Conservation (phyloP, 2,888 invertebrate genomes). For the Pyrocoelia pectoralis region DNA sequence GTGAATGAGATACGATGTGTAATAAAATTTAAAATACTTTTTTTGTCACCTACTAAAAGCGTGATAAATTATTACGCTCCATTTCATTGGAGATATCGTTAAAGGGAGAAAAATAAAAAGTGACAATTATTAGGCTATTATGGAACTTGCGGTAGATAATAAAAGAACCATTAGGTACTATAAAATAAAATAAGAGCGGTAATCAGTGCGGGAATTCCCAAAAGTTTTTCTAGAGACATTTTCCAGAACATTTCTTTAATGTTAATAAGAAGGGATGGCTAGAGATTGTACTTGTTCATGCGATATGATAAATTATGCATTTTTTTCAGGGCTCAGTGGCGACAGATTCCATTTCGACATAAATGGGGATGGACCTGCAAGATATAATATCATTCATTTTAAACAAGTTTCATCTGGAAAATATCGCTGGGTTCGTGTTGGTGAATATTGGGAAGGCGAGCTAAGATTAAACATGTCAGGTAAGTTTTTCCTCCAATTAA, state of each 20-base stretch:
- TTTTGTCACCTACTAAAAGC: conserved; percentile 1
- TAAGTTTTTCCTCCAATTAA: conserved; percentile 58
- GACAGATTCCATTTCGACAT: conserved; percentile 90
- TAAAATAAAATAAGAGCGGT: neutral
- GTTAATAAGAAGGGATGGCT: no score
- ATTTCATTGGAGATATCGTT: neutral
- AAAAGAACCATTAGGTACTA: neutral
- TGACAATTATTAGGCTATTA: neutral
- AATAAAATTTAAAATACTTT: neutral
- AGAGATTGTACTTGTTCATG: no score
- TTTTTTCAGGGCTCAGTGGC: conserved; percentile 79
- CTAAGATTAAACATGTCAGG: conserved; percentile 81
- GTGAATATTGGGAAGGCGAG: conserved; percentile 85
- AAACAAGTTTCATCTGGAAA: conserved; percentile 78
- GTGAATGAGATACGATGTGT: neutral
- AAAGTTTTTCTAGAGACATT: no score
- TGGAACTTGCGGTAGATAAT: neutral
- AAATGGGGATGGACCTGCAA: conserved; percentile 92
- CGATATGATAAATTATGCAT: neutral
- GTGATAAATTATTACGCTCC: neutral
- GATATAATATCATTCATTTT: conserved; percentile 96
- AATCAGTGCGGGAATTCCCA: no score
- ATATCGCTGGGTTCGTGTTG: conserved; percentile 87
- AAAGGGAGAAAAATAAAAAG: neutral
- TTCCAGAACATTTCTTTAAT: no score